Percentiles rank a stretch among this genome's conserved stretches.
Evolutionary conservation across 2,113 vertebrate genomes (phyloP).

Genomic region (Muntiacus reevesi): DNA sequence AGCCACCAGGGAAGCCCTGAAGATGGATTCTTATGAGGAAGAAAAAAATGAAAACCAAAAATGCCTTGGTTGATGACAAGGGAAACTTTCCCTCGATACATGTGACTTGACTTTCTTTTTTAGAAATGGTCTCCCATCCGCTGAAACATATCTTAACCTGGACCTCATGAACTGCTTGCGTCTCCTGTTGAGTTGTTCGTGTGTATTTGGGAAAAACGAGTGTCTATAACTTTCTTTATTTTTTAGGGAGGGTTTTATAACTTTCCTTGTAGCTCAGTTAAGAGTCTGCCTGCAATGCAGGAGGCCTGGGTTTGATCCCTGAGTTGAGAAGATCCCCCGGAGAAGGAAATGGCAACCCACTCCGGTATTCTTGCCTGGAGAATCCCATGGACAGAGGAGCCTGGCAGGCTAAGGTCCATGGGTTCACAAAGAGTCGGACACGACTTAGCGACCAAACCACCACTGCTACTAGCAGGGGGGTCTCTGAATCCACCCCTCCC

Average conservation of each 20-base stretch:
- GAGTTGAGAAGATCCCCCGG: background rate
- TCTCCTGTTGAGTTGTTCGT: background rate
- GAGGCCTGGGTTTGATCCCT: fast-evolving
- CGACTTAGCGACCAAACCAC: background rate
- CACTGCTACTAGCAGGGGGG: background rate
- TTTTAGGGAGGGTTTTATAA: background rate
- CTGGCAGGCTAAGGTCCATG: background rate
- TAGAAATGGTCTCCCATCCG: background rate
- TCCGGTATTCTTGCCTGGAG: background rate
- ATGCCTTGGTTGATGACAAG: background rate
- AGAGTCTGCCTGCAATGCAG: background rate
- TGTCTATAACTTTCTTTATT: background rate
- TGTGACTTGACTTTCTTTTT: background rate
- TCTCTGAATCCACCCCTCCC: background rate
- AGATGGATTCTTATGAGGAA: background rate
- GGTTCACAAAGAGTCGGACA: background rate
- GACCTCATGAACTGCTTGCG: too few species aligned
- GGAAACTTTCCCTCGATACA: background rate
- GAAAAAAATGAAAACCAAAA: background rate
- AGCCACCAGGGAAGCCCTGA: background rate
- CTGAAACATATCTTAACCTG: background rate
- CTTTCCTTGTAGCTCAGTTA: background rate
- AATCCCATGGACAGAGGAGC: background rate
- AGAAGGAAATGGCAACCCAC: background rate
- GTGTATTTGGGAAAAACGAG: background rate